Evolutionary conservation across 2,113 vertebrate genomes (phyloP), one percentile per base, ranked within the genome.

Genomic region (Halcyon senegalensis): DNA sequence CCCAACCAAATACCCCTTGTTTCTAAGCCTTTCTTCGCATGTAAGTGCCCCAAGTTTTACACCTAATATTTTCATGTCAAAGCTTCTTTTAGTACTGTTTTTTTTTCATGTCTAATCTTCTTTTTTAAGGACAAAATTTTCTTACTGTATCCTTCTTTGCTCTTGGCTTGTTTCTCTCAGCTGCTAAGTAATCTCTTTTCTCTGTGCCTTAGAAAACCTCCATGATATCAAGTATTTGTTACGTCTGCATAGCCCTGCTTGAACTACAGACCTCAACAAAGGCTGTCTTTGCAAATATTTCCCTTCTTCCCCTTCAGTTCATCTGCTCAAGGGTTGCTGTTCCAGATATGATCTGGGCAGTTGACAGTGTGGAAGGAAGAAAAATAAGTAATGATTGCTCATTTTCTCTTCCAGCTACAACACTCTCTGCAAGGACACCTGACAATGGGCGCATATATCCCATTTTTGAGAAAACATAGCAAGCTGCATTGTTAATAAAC

Each of bases 101-200:
- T 55, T 64, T 86, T 31, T 18, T 64, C 13, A 21, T 25, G 24
- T 16, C 44, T 75, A 30, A 10, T 11, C 5, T 31, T 7, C 13
- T 25, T 41, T 86, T 90, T 76, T 16, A 58, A 50, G 17, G 23
- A 48, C 3, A 51, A 80, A 58, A 37, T 37, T 66, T 72, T 37
- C 19, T 8, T 37, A 58, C 17, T 0, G 0, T 53, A 51, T 16
- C 17, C 16, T 44, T 55, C 31, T 70, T 64, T 68, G 15, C 27
- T 82, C 27, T 74, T 10, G 20, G 21, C 8, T 66, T 88, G 68
- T 64, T 27, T 63, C 39, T 56, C 87, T 58, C 19, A 44, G 30
- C 18, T 66, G 48, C 18, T 63, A 63, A 82, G 18, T 31, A 50
- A 16, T 9, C 19, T 58, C 53, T 87, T 28, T 31, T 64, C 66